These are phyloP conservation scores for Anas platyrhynchos DNA, from an alignment of 2,113 vertebrate genomes.

Conservation along the genomic window DNA sequence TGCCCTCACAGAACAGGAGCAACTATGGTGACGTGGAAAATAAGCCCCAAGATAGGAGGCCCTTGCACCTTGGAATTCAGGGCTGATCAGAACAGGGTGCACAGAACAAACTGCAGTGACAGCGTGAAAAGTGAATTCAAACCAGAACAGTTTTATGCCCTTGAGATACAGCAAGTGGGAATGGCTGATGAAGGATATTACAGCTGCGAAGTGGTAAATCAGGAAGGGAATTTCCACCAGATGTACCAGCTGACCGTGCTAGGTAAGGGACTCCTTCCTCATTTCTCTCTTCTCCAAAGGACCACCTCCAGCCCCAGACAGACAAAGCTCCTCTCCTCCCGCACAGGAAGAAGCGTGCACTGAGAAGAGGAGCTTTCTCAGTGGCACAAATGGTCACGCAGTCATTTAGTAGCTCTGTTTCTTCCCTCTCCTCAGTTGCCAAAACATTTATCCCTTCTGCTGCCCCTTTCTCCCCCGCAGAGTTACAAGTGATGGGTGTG, in stretches of 20 bases:
- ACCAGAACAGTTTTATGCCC: not conserved
- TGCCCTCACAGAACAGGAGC: fast-evolving
- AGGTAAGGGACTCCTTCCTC: slow-evolving; percentile 54
- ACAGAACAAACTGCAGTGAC: slow-evolving; percentile 8
- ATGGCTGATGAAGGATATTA: slow-evolving; percentile 61
- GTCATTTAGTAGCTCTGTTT: not conserved
- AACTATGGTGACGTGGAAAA: not conserved
- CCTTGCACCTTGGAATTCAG: not conserved
- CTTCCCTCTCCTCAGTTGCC: not conserved
- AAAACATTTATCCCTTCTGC: not conserved
- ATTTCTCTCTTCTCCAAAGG: not conserved
- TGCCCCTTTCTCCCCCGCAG: not conserved
- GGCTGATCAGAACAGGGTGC: fast-evolving
- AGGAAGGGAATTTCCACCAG: not conserved
- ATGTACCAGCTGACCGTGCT: not conserved
- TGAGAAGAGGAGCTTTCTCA: not conserved
- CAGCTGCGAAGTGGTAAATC: fast-evolving
- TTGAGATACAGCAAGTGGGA: slow-evolving; percentile 45
- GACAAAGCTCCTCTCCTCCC: not conserved
- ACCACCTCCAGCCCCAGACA: not conserved
- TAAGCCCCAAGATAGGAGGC: not conserved
- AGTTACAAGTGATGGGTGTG: not conserved
- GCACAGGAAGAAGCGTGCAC: not conserved
- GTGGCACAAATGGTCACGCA: not conserved
- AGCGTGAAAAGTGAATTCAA: slow-evolving; percentile 39